Conservation (phyloP, 1,140 invertebrate genomes). For the Ectropis grisescens region DNA sequence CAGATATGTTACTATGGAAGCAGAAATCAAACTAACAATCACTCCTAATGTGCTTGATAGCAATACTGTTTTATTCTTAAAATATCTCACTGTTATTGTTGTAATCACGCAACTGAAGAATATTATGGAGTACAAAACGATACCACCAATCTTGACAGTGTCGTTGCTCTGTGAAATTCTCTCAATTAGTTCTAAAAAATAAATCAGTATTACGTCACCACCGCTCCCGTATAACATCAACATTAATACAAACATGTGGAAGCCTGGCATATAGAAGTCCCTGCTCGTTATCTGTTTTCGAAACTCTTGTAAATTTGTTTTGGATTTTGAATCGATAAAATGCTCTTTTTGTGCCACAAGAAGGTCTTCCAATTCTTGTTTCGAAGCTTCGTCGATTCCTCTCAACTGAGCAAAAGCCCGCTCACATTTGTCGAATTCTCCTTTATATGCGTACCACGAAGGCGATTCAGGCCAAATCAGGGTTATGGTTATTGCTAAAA, state of each 20-base stretch:
- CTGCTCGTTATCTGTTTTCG: neutral
- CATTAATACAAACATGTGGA: conserved; percentile 6
- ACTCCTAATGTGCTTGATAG: neutral
- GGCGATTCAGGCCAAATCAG: conserved; percentile 2
- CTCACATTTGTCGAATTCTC: conserved; percentile 5
- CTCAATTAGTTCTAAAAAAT: conserved; percentile 3
- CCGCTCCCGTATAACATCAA: conserved; percentile 7
- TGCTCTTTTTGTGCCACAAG: conserved; percentile 2
- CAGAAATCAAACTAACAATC: neutral
- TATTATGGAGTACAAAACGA: conserved; percentile 2
- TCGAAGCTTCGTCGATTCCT: conserved; percentile 3
- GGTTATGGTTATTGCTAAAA: neutral
- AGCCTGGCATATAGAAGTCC: neutral
- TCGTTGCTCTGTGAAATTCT: neutral
- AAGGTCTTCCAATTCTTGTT: conserved; percentile 4
- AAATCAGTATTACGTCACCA: conserved; percentile 4
- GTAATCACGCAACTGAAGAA: neutral
- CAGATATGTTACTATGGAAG: conserved; percentile 1
- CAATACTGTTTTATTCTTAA: conserved; percentile 5
- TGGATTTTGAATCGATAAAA: neutral
- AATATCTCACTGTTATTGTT: neutral
- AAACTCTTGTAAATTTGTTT: neutral
- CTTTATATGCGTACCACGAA: conserved; percentile 8
- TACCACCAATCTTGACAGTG: neutral
- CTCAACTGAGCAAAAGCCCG: conserved; percentile 4